A percentile compares a stretch with the other conserved stretches of the same genome.
phyloP scores from a whole-genome alignment of 2,797 vertebrate genomes.

The Cygnus olor region DNA sequence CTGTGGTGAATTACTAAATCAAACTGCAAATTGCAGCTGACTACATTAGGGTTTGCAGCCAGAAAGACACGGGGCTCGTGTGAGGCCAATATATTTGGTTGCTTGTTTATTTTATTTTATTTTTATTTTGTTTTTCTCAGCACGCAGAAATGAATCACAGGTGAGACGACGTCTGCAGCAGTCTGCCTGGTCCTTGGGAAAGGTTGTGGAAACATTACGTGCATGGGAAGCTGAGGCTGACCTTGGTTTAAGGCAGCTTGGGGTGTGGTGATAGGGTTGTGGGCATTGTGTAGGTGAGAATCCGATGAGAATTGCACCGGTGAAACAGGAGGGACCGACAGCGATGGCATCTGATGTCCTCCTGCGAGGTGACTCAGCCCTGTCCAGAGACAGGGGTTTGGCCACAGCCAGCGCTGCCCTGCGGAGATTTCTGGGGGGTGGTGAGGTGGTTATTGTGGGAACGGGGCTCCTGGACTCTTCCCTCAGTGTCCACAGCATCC shows the following conservation, averaged over 20 bases:
- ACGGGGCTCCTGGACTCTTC: neutral
- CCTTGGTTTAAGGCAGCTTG: neutral
- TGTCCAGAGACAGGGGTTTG: neutral
- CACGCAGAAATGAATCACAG: fast-evolving
- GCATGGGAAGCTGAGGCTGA: neutral
- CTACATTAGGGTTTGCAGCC: neutral
- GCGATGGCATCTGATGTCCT: neutral
- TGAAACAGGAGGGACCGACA: no score
- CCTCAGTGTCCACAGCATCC: neutral
- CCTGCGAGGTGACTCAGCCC: neutral
- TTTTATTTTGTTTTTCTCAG: neutral
- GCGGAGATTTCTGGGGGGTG: neutral
- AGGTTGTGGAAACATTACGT: fast-evolving
- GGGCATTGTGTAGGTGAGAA: fast-evolving
- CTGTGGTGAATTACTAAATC: neutral
- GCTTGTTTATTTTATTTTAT: neutral
- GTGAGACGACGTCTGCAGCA: neutral
- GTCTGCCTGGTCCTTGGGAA: neutral
- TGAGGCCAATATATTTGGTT: neutral
- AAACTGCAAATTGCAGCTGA: neutral
- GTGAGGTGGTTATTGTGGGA: neutral
- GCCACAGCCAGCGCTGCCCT: neutral
- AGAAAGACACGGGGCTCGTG: fast-evolving
- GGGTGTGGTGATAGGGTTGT: fast-evolving
- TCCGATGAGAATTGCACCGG: no score